Conservation (phyloP, 2,113 vertebrate species). For the Plecturocebus donacophilus region DNA sequence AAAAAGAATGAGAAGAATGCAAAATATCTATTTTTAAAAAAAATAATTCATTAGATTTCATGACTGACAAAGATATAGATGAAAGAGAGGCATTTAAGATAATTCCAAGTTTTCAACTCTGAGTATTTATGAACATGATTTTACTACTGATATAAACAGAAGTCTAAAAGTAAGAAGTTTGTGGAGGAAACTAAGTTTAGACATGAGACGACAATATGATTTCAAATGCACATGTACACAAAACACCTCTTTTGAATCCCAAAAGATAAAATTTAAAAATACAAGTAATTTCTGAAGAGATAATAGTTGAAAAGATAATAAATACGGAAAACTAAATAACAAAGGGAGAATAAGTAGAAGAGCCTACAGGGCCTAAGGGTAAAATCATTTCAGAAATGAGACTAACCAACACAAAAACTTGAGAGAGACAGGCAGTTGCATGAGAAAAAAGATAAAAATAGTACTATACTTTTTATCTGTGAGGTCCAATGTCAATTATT, state of each 20-base stretch:
- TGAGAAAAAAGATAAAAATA: not conserved
- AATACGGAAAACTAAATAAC: not conserved
- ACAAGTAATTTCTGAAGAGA: not conserved
- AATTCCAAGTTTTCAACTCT: slow-evolving; percentile 17
- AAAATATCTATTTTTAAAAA: not conserved
- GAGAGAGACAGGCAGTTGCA: not conserved
- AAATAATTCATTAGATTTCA: not conserved
- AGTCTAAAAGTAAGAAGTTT: not conserved
- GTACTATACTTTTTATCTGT: not conserved
- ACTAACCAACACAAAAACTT: not conserved
- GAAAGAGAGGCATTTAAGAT: not conserved
- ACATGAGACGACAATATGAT: not conserved
- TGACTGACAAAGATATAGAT: slow-evolving; percentile 2
- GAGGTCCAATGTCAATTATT: not conserved
- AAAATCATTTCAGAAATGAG: not conserved
- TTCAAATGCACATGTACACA: not conserved
- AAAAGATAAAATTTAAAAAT: slow-evolving; percentile 5
- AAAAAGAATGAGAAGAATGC: not conserved
- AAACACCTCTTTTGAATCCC: not conserved
- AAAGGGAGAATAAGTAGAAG: not conserved
- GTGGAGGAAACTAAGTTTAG: not conserved
- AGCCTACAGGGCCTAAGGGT: not conserved
- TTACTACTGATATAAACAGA: not conserved
- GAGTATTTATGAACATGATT: not conserved
- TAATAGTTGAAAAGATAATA: not conserved